Evolutionary conservation across 2,797 vertebrate genomes (phyloP).

Genomic region (Hemibagrus guttatus): DNA sequence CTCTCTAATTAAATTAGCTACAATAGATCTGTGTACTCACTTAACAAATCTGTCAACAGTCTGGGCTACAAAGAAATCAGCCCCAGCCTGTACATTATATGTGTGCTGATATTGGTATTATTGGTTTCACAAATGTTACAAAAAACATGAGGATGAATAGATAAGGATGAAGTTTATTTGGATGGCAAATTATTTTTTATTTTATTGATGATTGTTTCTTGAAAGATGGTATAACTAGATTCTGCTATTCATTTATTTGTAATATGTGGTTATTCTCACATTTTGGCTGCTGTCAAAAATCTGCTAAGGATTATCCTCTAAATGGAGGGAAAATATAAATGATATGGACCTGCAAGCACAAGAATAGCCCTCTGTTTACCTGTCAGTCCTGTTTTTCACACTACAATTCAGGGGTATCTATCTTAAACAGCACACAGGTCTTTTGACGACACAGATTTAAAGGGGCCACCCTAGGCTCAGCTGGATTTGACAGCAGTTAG

Average conservation of each 20-base stretch:
- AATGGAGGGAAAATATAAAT: too few species aligned
- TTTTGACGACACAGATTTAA: neutral
- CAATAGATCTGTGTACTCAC: neutral
- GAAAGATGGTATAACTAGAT: neutral
- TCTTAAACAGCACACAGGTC: neutral
- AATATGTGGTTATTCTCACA: slow-evolving; percentile 1
- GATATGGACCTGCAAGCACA: neutral
- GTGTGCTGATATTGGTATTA: neutral
- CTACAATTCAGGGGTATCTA: neutral
- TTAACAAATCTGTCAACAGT: neutral
- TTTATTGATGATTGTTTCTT: neutral
- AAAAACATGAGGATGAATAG: neutral
- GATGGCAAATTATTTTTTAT: neutral
- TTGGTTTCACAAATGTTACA: neutral
- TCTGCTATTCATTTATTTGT: neutral
- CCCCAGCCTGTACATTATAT: neutral
- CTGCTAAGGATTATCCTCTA: neutral
- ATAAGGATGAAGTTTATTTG: neutral
- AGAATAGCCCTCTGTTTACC: neutral
- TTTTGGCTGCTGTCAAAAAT: neutral
- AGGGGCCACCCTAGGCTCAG: neutral
- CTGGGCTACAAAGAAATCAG: neutral
- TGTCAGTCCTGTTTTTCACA: neutral
- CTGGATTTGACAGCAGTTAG: neutral
- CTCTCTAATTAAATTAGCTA: neutral